Evolutionary conservation across 2,888 invertebrate genomes (phyloP).

Genomic region (Hesperia comma): DNA sequence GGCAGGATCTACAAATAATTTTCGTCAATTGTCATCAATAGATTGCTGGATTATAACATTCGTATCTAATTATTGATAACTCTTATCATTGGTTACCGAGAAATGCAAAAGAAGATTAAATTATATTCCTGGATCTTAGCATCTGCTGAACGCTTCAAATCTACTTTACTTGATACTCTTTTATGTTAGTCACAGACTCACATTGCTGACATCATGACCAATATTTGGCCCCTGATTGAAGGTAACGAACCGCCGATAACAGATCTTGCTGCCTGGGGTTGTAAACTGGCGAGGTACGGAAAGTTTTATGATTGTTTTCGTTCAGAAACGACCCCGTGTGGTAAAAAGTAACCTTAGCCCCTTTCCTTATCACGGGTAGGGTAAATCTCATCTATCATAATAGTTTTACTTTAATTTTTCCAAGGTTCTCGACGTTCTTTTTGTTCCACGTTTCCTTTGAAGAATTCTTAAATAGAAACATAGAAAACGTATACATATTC

Average conservation of each 20-base stretch:
- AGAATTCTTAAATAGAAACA: too few relatives aligned
- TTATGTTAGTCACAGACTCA: too few relatives aligned
- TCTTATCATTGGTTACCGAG: too few relatives aligned
- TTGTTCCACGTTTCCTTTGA: not conserved
- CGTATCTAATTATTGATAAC: too few relatives aligned
- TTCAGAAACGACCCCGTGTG: not conserved
- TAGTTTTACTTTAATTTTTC: not conserved
- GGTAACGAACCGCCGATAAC: conserved; percentile 2
- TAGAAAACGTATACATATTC: too few relatives aligned
- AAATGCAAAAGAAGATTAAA: too few relatives aligned
- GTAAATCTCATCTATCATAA: not conserved
- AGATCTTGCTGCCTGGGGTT: not conserved
- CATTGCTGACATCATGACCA: not conserved
- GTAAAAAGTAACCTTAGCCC: not conserved
- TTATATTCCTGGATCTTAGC: too few relatives aligned
- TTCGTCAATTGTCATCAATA: not conserved
- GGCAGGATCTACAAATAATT: not conserved
- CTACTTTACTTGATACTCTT: too few relatives aligned
- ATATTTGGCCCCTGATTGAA: not conserved
- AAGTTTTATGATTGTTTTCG: not conserved
- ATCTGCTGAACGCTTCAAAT: too few relatives aligned
- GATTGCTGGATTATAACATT: too few relatives aligned
- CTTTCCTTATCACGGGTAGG: not conserved
- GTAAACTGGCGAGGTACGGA: not conserved
- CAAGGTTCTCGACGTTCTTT: not conserved